Evolutionary conservation across 2,888 invertebrate species (phyloP), one percentile per base, ranked within the genome.

Genomic region (Acanthococcus lagerstroemiae): DNA sequence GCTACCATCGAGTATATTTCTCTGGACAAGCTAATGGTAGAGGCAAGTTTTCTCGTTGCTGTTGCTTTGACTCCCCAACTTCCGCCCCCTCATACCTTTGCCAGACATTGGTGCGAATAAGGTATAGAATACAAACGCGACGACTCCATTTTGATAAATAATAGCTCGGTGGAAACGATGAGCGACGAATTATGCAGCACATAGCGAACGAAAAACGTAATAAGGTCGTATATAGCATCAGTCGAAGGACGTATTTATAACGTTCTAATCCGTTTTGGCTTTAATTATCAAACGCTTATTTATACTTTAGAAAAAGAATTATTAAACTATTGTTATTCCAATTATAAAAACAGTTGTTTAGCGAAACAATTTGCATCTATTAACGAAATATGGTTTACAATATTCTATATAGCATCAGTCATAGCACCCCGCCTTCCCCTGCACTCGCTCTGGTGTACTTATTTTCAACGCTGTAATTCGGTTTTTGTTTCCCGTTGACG

Each of bases 281-380:
- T 60, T 48, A 60, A 60, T 60, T 60, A 60, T 60, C 60, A 60
- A 60, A 60, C 60, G 60, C 48, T 60, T 48, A 60, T 60, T 60
- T 60, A 60, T 60, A 60, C 45, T 60, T 60, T 48, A 60, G 57
- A 57, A 60, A 60, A 60, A 26, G 50, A 60, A 60, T 60, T 60
- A 60, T 60, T 48, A 60, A 60, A 60, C 60, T 27, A 60, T 60
- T 60, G 60, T 60, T 48, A 27, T 60, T 60, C 48, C 48, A 60
- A 60, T 60, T 60, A 60, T 60, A 60, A 60, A 60, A 60, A 19
- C 60, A 60, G 60, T 60, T 60, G 60, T 60, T 60, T 60, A 48
- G 60, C 60, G 48, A 60, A 60, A 60, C 60, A 60, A 60, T 60
- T 60, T 60, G 60, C 60, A 60, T 60, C 19, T 30, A 60, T 60